A percentile compares a stretch with the other conserved stretches of the same genome.
Conservation (phyloP, 2,888 invertebrate species). For the Leptopilina myrica region DNA sequence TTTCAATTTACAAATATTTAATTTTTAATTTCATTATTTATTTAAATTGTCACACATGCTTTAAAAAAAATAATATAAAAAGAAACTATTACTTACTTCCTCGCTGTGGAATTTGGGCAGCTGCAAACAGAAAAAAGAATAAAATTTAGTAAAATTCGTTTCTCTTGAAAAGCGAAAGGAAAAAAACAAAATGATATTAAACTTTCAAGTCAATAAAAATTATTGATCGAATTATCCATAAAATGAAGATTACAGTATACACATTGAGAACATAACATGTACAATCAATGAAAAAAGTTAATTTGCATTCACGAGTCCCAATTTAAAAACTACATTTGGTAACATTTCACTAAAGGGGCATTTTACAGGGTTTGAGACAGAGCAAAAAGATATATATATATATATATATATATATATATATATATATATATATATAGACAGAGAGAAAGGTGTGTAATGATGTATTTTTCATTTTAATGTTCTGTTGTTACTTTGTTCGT, state of each 20-base stretch:
- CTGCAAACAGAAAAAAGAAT: conserved; percentile 82
- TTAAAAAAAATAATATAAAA: conserved; percentile 39
- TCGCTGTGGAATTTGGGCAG: conserved; percentile 93
- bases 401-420: too few species aligned
- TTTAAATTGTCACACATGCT: too few species aligned
- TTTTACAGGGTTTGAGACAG: conserved; percentile 51
- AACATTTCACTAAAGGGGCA: conserved; percentile 73
- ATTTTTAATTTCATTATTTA: too few species aligned
- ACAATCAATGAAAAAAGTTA: conserved; percentile 71
- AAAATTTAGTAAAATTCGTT: conserved; percentile 60
- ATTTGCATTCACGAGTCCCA: conserved; percentile 74
- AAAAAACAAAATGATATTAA: neutral
- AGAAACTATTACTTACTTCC: conserved; percentile 85
- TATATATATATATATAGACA: neutral
- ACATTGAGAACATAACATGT: conserved; percentile 74
- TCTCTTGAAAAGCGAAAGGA: neutral
- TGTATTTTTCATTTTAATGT: conserved; percentile 46
- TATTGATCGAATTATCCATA: conserved; percentile 53
- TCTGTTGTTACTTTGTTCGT: conserved; percentile 45
- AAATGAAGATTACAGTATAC: conserved; percentile 65
- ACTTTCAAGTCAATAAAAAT: neutral
- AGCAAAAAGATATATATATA: too few species aligned
- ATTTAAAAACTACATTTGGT: conserved; percentile 71
- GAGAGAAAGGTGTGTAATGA: conserved; percentile 43
- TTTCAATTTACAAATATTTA: too few species aligned